These are phyloP conservation scores for Pitangus sulphuratus DNA, from an alignment of 2,797 vertebrate species.

Conservation along the genomic window DNA sequence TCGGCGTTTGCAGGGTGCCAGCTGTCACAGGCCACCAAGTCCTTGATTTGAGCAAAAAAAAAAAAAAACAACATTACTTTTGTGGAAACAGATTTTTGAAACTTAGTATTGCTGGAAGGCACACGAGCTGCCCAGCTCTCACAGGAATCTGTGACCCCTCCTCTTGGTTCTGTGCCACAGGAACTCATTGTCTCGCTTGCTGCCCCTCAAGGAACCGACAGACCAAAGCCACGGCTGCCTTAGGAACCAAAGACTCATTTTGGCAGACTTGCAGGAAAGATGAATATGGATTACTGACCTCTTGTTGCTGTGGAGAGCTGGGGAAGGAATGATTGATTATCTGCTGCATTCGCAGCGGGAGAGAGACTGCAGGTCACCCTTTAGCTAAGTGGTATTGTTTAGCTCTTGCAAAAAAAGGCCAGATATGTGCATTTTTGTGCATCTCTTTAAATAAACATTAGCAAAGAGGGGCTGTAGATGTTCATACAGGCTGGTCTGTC, in stretches of 20 bases:
- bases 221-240: not conserved
- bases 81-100: not conserved
- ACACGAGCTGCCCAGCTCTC: not conserved
- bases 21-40: not conserved
- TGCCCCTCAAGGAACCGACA: not conserved
- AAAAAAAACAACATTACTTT: not conserved
- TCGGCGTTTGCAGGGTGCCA: fast-evolving
- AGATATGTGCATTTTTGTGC: not conserved
- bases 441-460: not conserved
- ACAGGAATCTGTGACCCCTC: not conserved
- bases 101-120: not conserved
- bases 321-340: slow-evolving; percentile 25
- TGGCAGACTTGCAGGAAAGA: not conserved
- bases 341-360: slow-evolving; percentile 25
- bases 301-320: not conserved
- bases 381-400: slow-evolving; percentile 10
- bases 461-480: not conserved
- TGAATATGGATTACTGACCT: slow-evolving; percentile 28
- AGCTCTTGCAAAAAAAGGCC: not conserved
- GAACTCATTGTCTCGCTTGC: not conserved
- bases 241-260: not conserved
- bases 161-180: not conserved
- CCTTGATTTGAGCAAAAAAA: not conserved
- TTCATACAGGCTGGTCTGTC: not conserved
- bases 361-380: not conserved